These are phyloP conservation scores for Arvicola amphibius DNA, from an alignment of 2,797 vertebrate genomes.

Conservation along the genomic window DNA sequence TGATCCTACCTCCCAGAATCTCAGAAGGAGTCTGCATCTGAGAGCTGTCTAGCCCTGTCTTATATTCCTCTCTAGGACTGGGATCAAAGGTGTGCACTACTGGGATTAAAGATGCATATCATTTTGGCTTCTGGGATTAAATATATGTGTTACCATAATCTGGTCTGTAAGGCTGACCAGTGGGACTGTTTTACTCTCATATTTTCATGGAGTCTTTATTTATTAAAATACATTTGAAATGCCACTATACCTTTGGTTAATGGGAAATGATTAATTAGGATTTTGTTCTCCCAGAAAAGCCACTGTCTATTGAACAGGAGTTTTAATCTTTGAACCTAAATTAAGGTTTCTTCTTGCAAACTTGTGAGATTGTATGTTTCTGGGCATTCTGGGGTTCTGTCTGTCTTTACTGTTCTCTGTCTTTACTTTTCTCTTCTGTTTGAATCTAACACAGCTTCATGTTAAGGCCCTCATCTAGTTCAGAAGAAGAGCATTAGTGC, in stretches of 20 bases:
- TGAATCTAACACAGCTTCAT: background rate
- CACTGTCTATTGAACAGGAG: background rate
- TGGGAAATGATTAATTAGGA: slow-evolving; percentile 7
- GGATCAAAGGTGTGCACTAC: too few species aligned
- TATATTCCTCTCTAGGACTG: too few species aligned
- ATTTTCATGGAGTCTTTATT: too few species aligned
- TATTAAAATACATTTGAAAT: too few species aligned
- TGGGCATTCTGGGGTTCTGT: background rate
- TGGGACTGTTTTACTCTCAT: too few species aligned
- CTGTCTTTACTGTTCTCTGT: background rate
- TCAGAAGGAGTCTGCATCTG: too few species aligned
- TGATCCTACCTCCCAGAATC: too few species aligned
- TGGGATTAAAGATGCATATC: too few species aligned
- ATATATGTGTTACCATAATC: too few species aligned
- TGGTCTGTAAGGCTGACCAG: too few species aligned
- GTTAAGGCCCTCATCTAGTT: background rate
- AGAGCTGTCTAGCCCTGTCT: too few species aligned
- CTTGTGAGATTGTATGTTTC: background rate
- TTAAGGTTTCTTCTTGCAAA: background rate
- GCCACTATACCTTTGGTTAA: background rate
- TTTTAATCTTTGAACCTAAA: slow-evolving; percentile 54
- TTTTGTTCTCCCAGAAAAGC: slow-evolving; percentile 34
- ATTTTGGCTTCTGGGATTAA: too few species aligned
- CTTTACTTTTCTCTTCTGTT: background rate
- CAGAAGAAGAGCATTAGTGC: background rate